Conservation (phyloP, 2,888 invertebrate species). For the Falcaria lacertinaria region DNA sequence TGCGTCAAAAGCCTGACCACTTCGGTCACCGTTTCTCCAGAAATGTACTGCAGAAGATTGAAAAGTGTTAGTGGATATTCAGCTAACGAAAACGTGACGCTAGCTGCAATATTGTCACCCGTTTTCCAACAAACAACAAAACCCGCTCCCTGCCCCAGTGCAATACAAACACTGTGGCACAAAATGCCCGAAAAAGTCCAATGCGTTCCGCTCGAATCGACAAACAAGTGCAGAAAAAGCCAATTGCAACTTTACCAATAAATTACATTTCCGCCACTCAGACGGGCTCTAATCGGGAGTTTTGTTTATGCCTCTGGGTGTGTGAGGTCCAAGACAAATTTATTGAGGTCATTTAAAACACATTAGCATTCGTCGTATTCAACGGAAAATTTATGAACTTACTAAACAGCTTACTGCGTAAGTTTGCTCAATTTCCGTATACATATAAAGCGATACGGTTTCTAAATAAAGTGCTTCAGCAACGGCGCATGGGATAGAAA, state of each 20-base stretch:
- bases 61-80: no score
- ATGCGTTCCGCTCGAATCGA: conserved; percentile 14
- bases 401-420: no score
- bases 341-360: conserved; percentile 3
- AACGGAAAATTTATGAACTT: not conserved
- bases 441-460: no score
- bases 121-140: not conserved
- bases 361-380: not conserved
- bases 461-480: no score
- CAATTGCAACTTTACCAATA: conserved; percentile 41
- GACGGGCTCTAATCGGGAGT: conserved; percentile 37
- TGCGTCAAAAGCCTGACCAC: no score
- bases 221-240: conserved; percentile 30
- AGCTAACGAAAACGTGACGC: not conserved
- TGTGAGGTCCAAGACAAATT: conserved; percentile 15
- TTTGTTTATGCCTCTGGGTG: conserved; percentile 37
- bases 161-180: not conserved
- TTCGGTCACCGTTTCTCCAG: no score
- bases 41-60: no score
- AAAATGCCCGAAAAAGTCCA: conserved; percentile 1
- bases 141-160: conserved; percentile 3
- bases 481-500: no score
- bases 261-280: conserved; percentile 42
- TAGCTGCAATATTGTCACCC: not conserved
- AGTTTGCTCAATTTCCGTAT: no score